phyloP scores from a whole-genome alignment of 1,140 invertebrate genomes.

The Vanessa atalanta region DNA sequence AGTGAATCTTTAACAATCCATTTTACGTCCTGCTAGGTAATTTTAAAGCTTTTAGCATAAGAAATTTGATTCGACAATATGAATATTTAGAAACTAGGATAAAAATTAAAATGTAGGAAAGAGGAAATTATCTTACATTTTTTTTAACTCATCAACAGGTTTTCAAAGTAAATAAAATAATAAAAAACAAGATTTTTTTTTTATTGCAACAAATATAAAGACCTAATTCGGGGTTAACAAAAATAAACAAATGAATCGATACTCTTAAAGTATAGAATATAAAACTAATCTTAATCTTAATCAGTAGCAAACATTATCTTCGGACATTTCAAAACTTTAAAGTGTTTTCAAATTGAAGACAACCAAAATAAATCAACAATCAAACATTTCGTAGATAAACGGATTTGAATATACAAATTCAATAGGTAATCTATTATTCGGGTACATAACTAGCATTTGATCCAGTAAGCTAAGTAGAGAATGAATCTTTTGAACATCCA shows the following conservation, averaged over 20 bases:
- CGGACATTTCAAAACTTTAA: neutral
- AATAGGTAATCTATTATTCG: slow-evolving; percentile 46
- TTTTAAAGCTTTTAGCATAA: no score
- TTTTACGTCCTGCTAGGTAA: no score
- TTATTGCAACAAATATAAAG: neutral
- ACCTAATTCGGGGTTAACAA: neutral
- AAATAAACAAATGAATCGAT: neutral
- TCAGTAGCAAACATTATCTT: neutral
- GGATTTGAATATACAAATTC: slow-evolving; percentile 47
- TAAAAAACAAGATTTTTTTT: neutral
- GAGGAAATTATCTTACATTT: no score
- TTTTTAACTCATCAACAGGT: no score
- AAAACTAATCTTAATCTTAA: neutral
- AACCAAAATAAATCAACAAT: neutral
- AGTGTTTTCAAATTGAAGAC: neutral
- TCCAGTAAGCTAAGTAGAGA: slow-evolving; percentile 39
- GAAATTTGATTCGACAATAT: no score
- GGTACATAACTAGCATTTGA: slow-evolving; percentile 54
- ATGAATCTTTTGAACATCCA: slow-evolving; percentile 35
- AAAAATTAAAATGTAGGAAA: no score
- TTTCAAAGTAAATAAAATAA: no score
- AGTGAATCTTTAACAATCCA: no score
- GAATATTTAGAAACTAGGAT: no score
- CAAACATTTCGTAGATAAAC: slow-evolving; percentile 42
- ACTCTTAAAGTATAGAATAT: neutral